Percentiles rank a stretch among this genome's conserved stretches.
phyloP scores from a whole-genome alignment of 2,113 vertebrate genomes.

The Paralichthys olivaceus region DNA sequence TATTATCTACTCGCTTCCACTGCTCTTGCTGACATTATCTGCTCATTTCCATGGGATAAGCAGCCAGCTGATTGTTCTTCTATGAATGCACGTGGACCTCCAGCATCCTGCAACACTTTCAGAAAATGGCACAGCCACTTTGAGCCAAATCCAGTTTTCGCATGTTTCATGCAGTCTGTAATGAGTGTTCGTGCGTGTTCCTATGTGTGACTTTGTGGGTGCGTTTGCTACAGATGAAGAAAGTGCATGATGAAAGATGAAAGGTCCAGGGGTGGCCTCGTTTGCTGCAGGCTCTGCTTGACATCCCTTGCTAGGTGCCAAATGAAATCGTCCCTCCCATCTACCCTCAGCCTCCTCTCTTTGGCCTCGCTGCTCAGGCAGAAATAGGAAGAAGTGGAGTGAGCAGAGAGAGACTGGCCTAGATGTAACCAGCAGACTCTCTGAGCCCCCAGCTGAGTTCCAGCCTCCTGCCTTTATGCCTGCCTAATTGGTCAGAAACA shows the following conservation, averaged over 20 bases:
- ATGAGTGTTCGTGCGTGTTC: not conserved
- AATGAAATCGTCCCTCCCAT: conserved; percentile 26
- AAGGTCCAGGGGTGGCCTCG: conserved; percentile 51
- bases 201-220: not conserved
- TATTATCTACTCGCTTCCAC: conserved; percentile 20
- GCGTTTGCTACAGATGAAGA: conserved; percentile 32
- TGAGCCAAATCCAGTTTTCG: not conserved
- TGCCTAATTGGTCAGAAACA: conserved; percentile 81
- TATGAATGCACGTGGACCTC: not conserved
- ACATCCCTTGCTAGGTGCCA: conserved; percentile 38
- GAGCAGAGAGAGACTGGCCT: conserved; percentile 57
- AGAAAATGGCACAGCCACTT: not conserved
- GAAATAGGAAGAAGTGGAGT: conserved; percentile 36
- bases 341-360: conserved; percentile 1
- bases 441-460: conserved; percentile 60
- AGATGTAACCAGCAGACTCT: conserved; percentile 63
- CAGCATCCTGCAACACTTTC: conserved; percentile 4
- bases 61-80: not conserved
- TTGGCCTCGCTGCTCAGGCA: conserved; percentile 34
- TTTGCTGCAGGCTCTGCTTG: conserved; percentile 52
- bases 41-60: not conserved
- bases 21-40: conserved; percentile 17
- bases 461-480: conserved; percentile 66
- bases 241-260: conserved; percentile 36
- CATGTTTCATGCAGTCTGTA: not conserved